phyloP scores from a whole-genome alignment of 2,888 invertebrate species.

The Drosophila pseudotalamancana region DNA sequence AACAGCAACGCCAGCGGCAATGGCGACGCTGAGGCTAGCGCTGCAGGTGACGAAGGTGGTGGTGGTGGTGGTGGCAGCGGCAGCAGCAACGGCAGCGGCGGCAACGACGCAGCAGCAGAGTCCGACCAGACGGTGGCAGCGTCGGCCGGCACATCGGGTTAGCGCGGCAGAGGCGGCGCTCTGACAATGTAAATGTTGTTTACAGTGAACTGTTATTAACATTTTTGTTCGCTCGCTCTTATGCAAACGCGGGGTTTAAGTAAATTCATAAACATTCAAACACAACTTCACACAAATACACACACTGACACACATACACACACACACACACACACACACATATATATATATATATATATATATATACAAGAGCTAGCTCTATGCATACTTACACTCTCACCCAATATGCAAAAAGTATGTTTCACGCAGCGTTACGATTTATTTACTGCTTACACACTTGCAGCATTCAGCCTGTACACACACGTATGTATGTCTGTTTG shows the following conservation, averaged over 20 bases:
- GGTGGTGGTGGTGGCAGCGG: constrained; percentile 16
- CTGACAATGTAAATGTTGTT: constrained; percentile 68
- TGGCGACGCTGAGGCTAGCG: constrained; percentile 31
- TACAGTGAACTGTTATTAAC: constrained; percentile 60
- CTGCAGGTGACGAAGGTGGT: constrained; percentile 17
- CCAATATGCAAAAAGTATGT: neutral
- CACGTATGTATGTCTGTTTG: constrained; percentile 19
- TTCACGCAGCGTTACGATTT: neutral
- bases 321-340: constrained; percentile 8
- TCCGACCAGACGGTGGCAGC: constrained; percentile 28
- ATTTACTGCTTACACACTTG: neutral
- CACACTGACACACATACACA: constrained; percentile 5
- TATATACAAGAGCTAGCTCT: neutral
- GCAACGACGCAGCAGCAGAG: constrained; percentile 36
- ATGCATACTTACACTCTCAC: neutral
- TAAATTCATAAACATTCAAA: constrained; percentile 35
- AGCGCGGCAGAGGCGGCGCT: constrained; percentile 39
- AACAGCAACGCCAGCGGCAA: constrained; percentile 56
- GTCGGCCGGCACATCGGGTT: constrained; percentile 50
- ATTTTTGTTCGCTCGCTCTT: constrained; percentile 46
- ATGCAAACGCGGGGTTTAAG: constrained; percentile 32
- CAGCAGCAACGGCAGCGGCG: constrained; percentile 26
- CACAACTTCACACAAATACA: constrained; percentile 16
- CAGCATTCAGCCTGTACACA: neutral
- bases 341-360: neutral